These are phyloP conservation scores for Trachelus iudaicus DNA, from an alignment of 2,888 invertebrate species.

Conservation along the genomic window DNA sequence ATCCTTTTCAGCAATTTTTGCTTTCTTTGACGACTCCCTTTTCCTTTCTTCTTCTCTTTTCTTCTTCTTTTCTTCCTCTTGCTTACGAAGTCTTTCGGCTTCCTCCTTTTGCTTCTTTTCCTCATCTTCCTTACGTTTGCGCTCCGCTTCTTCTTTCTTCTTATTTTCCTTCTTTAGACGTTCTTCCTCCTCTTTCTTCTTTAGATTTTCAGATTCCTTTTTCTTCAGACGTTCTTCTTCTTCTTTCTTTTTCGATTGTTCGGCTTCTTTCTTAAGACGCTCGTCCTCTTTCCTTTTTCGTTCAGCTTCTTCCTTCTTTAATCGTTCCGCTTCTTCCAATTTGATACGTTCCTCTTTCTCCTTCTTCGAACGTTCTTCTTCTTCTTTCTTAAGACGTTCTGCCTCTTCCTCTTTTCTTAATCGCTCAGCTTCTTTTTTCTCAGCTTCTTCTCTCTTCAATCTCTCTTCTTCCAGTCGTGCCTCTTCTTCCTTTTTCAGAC, in stretches of 20 bases:
- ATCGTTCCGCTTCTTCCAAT: slow-evolving; percentile 17
- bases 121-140: slow-evolving; percentile 26
- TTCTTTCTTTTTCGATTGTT: slow-evolving; percentile 22
- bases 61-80: slow-evolving; percentile 31
- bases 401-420: slow-evolving; percentile 23
- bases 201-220: slow-evolving; percentile 25
- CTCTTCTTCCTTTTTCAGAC: slow-evolving; percentile 23
- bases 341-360: slow-evolving; percentile 32
- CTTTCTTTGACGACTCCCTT: slow-evolving; percentile 23
- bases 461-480: slow-evolving; percentile 12
- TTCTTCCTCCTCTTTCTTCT: slow-evolving; percentile 36
- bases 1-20: slow-evolving; percentile 18
- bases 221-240: slow-evolving; percentile 45
- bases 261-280: slow-evolving; percentile 20
- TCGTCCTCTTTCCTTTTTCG: slow-evolving; percentile 11
- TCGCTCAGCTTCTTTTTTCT: slow-evolving; percentile 22
- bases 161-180: slow-evolving; percentile 25
- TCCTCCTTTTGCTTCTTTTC: slow-evolving; percentile 36
- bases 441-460: slow-evolving; percentile 9
- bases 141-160: slow-evolving; percentile 15
- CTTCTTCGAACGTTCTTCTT: slow-evolving; percentile 28
- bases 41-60: slow-evolving; percentile 12
- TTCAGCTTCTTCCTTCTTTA: slow-evolving; percentile 13
- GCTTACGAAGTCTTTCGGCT: slow-evolving; percentile 27
- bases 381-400: slow-evolving; percentile 37